Evolutionary conservation across 2,888 invertebrate genomes (phyloP).

Genomic region (Lithodes maja): DNA sequence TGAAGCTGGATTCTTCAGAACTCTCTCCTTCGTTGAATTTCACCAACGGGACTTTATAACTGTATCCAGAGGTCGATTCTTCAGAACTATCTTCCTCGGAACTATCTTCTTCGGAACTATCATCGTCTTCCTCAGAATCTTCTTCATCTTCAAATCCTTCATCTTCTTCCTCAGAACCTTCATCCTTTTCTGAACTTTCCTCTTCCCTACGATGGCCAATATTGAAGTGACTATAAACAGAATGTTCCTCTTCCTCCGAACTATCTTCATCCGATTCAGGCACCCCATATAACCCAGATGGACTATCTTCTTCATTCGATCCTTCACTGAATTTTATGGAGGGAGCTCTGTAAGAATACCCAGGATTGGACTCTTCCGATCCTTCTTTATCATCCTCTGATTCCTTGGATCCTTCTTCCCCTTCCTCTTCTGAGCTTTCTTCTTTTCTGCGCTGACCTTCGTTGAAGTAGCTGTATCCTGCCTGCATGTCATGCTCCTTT

Average conservation of each 20-base stretch:
- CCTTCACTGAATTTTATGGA: neutral
- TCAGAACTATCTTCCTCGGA: conserved; percentile 1
- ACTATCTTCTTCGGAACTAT: neutral
- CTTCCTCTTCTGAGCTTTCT: neutral
- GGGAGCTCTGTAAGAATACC: neutral
- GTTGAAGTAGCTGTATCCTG: neutral
- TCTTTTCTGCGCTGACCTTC: neutral
- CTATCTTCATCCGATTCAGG: neutral
- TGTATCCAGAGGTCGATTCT: neutral
- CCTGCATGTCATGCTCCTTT: too few relatives aligned
- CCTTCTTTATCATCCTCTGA: neutral
- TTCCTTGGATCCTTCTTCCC: neutral
- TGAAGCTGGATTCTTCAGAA: neutral
- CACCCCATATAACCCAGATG: too few relatives aligned
- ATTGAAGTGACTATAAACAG: neutral
- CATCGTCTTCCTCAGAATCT: conserved; percentile 1
- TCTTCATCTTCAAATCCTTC: neutral
- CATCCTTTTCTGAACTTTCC: neutral
- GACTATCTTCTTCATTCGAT: neutral
- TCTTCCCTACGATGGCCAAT: neutral
- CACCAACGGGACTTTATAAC: neutral
- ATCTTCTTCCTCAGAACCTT: neutral
- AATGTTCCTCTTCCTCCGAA: conserved; percentile 1
- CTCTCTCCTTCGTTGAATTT: neutral
- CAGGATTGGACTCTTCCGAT: neutral